Percentiles rank a stretch among this genome's conserved stretches.
phyloP scores from a whole-genome alignment of 2,888 invertebrate genomes.

The Endomychus coccineus region DNA sequence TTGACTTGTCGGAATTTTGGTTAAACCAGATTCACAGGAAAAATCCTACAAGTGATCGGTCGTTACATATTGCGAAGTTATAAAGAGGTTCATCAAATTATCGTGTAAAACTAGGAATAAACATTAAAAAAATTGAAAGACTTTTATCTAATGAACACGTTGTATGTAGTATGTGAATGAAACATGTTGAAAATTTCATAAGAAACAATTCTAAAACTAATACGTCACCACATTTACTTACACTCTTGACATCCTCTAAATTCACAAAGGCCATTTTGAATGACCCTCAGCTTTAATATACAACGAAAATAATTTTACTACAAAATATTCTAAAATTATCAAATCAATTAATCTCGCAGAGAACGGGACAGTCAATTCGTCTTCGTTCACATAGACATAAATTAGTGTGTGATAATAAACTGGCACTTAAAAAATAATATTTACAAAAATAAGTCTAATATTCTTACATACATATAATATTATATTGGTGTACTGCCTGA shows the following conservation, averaged over 20 bases:
- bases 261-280: constrained; percentile 25
- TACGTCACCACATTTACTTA: constrained; percentile 36
- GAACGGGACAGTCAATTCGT: constrained; percentile 27
- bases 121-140: constrained; percentile 13
- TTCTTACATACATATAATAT: constrained; percentile 31
- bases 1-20: too few relatives aligned
- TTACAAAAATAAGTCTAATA: constrained; percentile 43
- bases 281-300: constrained; percentile 22
- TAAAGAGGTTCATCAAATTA: too few relatives aligned
- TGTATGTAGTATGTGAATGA: constrained; percentile 25
- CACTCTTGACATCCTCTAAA: constrained; percentile 29
- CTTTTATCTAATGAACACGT: constrained; percentile 30
- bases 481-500: constrained; percentile 27
- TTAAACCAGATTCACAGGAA: too few relatives aligned
- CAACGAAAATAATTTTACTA: constrained; percentile 31
- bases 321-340: constrained; percentile 30
- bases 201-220: constrained; percentile 35
- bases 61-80: too few relatives aligned
- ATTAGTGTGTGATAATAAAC: constrained; percentile 33
- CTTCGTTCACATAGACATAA: constrained; percentile 27
- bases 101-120: background rate
- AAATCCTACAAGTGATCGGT: too few relatives aligned
- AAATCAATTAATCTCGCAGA: constrained; percentile 30
- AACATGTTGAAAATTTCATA: constrained; percentile 24
- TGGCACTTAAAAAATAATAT: constrained; percentile 41